phyloP scores from a whole-genome alignment of 1,140 invertebrate species.

The Rhagoletis zephyria region DNA sequence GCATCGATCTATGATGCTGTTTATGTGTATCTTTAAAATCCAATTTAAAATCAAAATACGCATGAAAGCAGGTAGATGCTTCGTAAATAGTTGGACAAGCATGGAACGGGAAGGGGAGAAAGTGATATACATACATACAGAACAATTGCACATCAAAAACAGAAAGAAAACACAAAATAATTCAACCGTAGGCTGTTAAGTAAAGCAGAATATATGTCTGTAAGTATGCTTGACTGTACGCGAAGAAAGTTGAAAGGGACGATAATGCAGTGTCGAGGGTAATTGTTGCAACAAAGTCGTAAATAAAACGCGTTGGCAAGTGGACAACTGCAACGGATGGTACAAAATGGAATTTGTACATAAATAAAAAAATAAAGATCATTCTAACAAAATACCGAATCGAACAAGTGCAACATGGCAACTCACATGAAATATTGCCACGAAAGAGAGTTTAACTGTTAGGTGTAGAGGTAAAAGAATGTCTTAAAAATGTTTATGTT shows the following conservation, averaged over 20 bases:
- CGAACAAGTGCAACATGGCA: slow-evolving; percentile 19
- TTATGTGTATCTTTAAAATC: slow-evolving; percentile 50
- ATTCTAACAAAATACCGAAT: slow-evolving; percentile 37
- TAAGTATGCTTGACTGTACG: too few species aligned
- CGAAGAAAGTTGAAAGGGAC: not conserved
- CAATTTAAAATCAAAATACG: slow-evolving; percentile 42
- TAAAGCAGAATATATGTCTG: too few species aligned
- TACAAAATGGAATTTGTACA: not conserved
- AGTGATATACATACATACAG: not conserved
- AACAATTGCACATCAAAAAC: not conserved
- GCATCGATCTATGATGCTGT: slow-evolving; percentile 17
- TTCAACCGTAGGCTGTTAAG: not conserved
- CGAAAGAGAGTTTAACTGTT: slow-evolving; percentile 1
- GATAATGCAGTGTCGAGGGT: not conserved
- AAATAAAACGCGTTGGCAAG: not conserved
- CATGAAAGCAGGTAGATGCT: slow-evolving; percentile 9
- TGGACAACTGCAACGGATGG: slow-evolving; percentile 9
- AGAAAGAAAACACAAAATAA: not conserved
- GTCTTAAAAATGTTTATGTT: not conserved
- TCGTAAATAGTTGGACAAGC: not conserved
- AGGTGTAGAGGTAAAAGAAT: not conserved
- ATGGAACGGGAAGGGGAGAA: not conserved
- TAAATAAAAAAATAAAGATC: not conserved
- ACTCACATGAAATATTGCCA: not conserved
- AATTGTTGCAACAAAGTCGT: slow-evolving; percentile 30